These are phyloP conservation scores for Parapsyche elsis DNA, from an alignment of 1,140 invertebrate species.

Conservation along the genomic window DNA sequence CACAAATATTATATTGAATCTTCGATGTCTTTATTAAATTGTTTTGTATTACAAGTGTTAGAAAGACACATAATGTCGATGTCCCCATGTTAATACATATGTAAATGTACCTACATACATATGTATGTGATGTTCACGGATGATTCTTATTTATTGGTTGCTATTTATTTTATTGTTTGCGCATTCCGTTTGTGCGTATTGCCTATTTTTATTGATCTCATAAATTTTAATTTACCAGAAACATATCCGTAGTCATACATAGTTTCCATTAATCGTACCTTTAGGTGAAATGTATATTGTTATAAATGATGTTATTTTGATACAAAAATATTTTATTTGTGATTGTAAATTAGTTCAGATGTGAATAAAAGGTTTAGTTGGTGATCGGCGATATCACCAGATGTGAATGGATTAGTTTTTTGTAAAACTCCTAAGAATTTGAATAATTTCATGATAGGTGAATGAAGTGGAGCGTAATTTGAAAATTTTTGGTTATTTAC, in stretches of 20 bases:
- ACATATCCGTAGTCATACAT: conserved; percentile 15
- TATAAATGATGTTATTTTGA: conserved; percentile 16
- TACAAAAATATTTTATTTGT: conserved; percentile 19
- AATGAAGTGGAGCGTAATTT: background rate
- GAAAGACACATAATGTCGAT: too few relatives aligned
- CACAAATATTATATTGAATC: too few relatives aligned
- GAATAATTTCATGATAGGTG: background rate
- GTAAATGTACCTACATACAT: too few relatives aligned
- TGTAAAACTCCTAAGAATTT: background rate
- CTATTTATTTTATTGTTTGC: too few relatives aligned
- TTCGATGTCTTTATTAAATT: too few relatives aligned
- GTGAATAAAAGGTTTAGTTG: background rate
- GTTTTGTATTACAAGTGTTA: too few relatives aligned
- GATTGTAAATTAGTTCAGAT: background rate
- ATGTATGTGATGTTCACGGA: too few relatives aligned
- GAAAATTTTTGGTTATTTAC: background rate
- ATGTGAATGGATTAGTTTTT: background rate
- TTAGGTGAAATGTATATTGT: background rate
- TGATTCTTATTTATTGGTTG: too few relatives aligned
- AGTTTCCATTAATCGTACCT: conserved; percentile 2
- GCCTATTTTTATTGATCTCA: background rate
- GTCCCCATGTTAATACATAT: too few relatives aligned
- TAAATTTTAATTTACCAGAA: background rate
- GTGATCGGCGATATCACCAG: background rate
- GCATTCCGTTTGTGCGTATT: background rate